A percentile compares a stretch with the other conserved stretches of the same genome.
These are phyloP conservation scores for Nannobrachium achirus DNA, from an alignment of 2,113 vertebrate species.

Conservation along the genomic window DNA sequence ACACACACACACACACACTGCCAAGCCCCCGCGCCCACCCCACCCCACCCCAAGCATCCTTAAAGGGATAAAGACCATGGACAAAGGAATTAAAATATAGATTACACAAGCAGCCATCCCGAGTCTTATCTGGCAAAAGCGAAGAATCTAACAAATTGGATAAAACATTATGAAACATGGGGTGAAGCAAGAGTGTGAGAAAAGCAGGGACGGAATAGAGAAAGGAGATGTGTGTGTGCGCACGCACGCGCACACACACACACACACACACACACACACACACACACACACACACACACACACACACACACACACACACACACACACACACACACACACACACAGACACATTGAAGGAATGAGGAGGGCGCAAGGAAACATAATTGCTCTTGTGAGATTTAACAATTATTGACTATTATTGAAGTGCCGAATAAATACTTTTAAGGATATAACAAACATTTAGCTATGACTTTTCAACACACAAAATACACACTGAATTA, in stretches of 20 bases:
- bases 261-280: neutral
- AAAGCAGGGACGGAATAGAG: neutral
- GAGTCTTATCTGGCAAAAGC: constrained; percentile 60
- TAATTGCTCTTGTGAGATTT: neutral
- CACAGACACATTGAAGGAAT: neutral
- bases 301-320: constrained; percentile 4
- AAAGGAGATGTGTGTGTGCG: neutral
- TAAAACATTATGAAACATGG: constrained; percentile 51
- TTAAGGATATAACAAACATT: neutral
- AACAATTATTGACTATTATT: neutral
- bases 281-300: neutral
- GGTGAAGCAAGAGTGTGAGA: constrained; percentile 21
- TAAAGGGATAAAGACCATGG: constrained; percentile 69
- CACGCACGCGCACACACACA: neutral
- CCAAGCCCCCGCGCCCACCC: constrained; percentile 48
- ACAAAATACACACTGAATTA: neutral
- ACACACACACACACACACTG: constrained; percentile 41
- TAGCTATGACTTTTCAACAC: neutral
- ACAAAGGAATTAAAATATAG: constrained; percentile 76
- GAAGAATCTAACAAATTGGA: constrained; percentile 73
- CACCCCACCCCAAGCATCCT: constrained; percentile 49
- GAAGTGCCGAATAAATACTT: neutral
- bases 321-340: neutral
- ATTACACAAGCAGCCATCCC: constrained; percentile 68
- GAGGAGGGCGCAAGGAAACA: neutral